phyloP scores from a whole-genome alignment of 2,888 invertebrate genomes.

The Rosalia funebris region DNA sequence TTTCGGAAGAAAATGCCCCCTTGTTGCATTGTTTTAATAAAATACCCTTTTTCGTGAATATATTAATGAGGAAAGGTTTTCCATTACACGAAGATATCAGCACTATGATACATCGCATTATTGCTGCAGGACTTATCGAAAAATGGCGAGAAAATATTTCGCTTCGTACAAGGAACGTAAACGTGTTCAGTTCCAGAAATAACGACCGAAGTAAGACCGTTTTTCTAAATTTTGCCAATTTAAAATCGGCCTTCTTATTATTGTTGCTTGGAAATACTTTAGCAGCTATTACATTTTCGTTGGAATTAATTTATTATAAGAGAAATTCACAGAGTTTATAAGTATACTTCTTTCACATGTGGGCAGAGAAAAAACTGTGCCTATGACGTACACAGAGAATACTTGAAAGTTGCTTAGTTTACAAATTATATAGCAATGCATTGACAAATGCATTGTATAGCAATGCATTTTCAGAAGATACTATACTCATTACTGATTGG shows the following conservation, averaged over 20 bases:
- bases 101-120: conserved; percentile 46
- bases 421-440: too few relatives aligned
- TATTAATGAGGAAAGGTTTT: conserved; percentile 55
- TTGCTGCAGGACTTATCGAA: conserved; percentile 44
- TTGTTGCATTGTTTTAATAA: conserved; percentile 48
- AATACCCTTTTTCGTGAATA: conserved; percentile 54
- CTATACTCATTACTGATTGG: too few relatives aligned
- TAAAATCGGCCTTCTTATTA: background rate
- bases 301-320: conserved; percentile 4
- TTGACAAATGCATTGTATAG: too few relatives aligned
- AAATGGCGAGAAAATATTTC: conserved; percentile 35
- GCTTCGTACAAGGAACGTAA: background rate
- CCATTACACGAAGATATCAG: conserved; percentile 50
- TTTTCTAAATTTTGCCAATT: background rate
- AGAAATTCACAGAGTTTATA: too few relatives aligned
- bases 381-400: too few relatives aligned
- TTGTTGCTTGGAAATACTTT: background rate
- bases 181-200: background rate
- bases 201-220: background rate
- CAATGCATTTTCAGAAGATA: too few relatives aligned
- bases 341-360: too few relatives aligned
- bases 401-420: too few relatives aligned
- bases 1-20: conserved; percentile 41
- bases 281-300: background rate
- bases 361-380: too few relatives aligned